These are phyloP conservation scores for Megalops atlanticus DNA, from an alignment of 2,113 vertebrate genomes.

Conservation along the genomic window DNA sequence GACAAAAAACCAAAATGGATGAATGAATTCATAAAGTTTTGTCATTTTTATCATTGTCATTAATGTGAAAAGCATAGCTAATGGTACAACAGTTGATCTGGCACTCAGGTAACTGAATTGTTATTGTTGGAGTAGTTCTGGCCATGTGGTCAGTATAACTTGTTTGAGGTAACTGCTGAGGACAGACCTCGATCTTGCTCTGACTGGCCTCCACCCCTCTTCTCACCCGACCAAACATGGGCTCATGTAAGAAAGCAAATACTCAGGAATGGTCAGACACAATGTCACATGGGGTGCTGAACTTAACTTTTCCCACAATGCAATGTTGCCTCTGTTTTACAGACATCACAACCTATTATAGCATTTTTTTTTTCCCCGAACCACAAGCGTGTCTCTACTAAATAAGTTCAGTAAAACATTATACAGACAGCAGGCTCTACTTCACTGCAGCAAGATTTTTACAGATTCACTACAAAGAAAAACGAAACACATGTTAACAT, in stretches of 20 bases:
- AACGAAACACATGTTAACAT: not conserved
- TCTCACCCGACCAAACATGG: not conserved
- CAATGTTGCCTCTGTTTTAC: too few species aligned
- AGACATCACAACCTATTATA: not conserved
- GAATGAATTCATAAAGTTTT: not conserved
- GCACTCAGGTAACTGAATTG: not conserved
- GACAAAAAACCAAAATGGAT: not conserved
- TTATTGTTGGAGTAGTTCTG: not conserved
- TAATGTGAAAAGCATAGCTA: too few species aligned
- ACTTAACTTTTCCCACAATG: not conserved
- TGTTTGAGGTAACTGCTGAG: not conserved
- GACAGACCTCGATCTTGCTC: not conserved
- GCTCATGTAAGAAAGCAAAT: not conserved
- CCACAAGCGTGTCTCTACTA: not conserved
- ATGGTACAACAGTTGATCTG: not conserved
- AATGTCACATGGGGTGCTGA: not conserved
- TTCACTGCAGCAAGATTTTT: not conserved
- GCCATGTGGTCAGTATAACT: not conserved
- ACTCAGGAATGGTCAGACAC: not conserved
- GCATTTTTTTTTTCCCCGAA: not conserved
- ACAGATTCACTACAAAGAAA: conserved; percentile 8
- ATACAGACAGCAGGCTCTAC: not conserved
- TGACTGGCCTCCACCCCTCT: not conserved
- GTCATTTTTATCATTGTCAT: not conserved
- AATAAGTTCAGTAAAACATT: conserved; percentile 4